phyloP scores from a whole-genome alignment of 2,888 invertebrate species.

The Zaprionus bogoriensis region DNA sequence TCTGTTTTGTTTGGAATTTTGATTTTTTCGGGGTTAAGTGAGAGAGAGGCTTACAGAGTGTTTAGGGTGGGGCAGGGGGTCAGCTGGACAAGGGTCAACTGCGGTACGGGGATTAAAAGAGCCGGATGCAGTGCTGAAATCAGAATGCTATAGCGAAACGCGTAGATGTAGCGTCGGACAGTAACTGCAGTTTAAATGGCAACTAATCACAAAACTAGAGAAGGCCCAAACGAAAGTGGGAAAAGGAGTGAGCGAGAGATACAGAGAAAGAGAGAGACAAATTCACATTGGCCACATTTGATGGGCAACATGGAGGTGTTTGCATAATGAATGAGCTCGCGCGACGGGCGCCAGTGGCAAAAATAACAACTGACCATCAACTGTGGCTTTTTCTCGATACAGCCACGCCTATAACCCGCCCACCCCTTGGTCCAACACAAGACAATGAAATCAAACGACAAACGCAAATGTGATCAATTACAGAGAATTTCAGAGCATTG shows the following conservation, averaged over 20 bases:
- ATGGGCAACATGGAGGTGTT: constrained; percentile 65
- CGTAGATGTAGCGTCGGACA: constrained; percentile 8
- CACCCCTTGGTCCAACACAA: constrained; percentile 31
- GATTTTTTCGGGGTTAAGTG: not conserved
- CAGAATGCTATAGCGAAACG: constrained; percentile 62
- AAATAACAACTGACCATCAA: constrained; percentile 46
- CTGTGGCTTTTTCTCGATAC: constrained; percentile 39
- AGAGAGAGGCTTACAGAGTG: not conserved
- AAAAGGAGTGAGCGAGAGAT: not conserved
- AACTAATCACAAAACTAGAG: constrained; percentile 66
- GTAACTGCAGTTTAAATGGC: constrained; percentile 75
- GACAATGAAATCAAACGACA: constrained; percentile 75
- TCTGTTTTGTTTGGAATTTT: not conserved
- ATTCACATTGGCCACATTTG: not conserved
- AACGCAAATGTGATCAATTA: constrained; percentile 73
- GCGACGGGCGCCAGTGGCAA: constrained; percentile 25
- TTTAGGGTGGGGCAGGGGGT: not conserved
- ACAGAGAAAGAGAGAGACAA: not conserved
- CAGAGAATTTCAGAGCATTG: constrained; percentile 54
- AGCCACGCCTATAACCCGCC: constrained; percentile 1
- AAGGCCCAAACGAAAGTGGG: not conserved
- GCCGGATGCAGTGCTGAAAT: constrained; percentile 73
- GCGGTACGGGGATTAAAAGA: constrained; percentile 62
- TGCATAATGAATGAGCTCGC: constrained; percentile 71
- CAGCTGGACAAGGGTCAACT: not conserved